Evolutionary conservation across 2,888 invertebrate genomes (phyloP), one percentile per base, ranked within the genome.

Genomic region (Nymphalis c-album): DNA sequence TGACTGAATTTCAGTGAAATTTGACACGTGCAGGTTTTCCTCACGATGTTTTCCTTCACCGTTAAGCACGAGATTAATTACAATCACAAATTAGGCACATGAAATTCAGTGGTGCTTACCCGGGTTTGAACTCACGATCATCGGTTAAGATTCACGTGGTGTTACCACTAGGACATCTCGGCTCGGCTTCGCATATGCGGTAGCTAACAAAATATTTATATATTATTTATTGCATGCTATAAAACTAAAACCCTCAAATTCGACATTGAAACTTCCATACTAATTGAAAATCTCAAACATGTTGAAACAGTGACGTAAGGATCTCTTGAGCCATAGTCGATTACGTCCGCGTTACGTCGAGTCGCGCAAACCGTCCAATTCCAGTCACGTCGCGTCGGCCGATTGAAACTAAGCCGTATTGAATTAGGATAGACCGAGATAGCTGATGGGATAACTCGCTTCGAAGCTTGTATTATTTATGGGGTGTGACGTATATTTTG

Each of bases 301-400:
- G 17, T 16, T 2, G 17, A 26, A 17, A n/a, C 57, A 57, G 48
- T 46, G 64, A 60, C 59, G 60, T 63, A 62, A 61, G 59, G 48
- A 63, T 59, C 22, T 50, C 62, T 48, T 55, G 53, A 69, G 66
- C 66, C 35, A 10, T 18, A 63, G 66, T 66, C 64, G 64, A 67
- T 67, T 67, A 70, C 57, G 58, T 60, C 17, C 31, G n/a, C 20
- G 40, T 31, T 16, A 13, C 53, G 66, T 61, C 58, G 58, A 59
- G 58, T 61, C 63, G 50, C 63, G 61, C 20, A 50, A 20, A 20
- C 20, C 60, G 47, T 51, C 67, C 61, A 53, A 76, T 76, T 76
- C 76, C 53, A 60, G 69, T 75, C 75, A 75, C 76, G 77, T 74
- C 67, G 69, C 69, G 66, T 63, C 71, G 70, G 62, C 63, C 71